Percentiles rank a stretch among this genome's conserved stretches.
Conservation (phyloP, 2,113 vertebrate genomes). For the Baryphthengus martii region DNA sequence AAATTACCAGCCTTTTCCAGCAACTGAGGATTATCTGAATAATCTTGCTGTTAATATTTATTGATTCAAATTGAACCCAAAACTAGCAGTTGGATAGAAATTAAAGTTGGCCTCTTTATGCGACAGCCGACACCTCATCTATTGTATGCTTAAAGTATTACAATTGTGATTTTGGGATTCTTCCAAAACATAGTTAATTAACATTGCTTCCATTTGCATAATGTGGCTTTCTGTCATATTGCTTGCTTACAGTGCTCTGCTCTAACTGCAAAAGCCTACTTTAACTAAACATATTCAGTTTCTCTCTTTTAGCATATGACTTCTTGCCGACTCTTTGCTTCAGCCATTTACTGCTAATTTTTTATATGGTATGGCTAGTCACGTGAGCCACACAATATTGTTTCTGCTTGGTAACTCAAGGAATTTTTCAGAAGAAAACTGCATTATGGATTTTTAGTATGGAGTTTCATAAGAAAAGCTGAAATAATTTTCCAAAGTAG, state of each 20-base stretch:
- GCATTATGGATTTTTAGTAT: neutral
- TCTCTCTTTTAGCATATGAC: neutral
- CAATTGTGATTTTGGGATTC: neutral
- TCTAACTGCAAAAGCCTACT: neutral
- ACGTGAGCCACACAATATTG: neutral
- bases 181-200: neutral
- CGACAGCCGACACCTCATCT: neutral
- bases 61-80: neutral
- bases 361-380: neutral
- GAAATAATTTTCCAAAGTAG: neutral
- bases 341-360: neutral
- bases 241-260: neutral
- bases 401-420: neutral
- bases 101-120: neutral
- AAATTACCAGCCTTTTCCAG: neutral
- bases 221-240: neutral
- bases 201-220: neutral
- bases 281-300: neutral
- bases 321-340: neutral
- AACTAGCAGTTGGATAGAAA: neutral
- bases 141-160: neutral
- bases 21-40: neutral
- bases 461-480: neutral
- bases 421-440: neutral
- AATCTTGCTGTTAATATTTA: neutral